Conservation (phyloP, 2,797 vertebrate genomes). For the Hipposideros larvatus region DNA sequence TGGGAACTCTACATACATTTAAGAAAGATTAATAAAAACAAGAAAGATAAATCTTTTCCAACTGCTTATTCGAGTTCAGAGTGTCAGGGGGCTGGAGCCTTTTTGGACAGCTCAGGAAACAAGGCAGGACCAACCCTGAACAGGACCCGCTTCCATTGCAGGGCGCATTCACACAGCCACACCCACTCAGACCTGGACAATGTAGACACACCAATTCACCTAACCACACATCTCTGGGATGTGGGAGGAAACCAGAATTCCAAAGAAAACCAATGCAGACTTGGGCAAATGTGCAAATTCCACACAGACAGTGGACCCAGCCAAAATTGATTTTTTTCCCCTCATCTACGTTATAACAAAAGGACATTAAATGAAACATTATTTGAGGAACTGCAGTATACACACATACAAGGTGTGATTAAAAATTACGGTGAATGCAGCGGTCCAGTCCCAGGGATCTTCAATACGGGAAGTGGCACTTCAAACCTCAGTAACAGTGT, state of each 20-base stretch:
- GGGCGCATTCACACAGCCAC: background rate
- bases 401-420: background rate
- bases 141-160: background rate
- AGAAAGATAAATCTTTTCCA: background rate
- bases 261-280: background rate
- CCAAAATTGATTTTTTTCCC: background rate
- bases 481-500: no score
- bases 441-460: no score
- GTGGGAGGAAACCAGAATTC: background rate
- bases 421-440: no score
- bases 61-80: background rate
- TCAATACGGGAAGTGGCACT: no score
- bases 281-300: no score
- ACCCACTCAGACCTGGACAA: background rate
- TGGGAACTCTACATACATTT: background rate
- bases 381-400: background rate
- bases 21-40: background rate
- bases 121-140: background rate
- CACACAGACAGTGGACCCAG: background rate
- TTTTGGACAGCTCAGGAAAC: background rate
- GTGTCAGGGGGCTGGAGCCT: background rate
- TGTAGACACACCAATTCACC: background rate
- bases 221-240: no score
- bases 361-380: background rate
- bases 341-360: background rate